phyloP scores from a whole-genome alignment of 2,797 vertebrate genomes.

The Coendou prehensilis region DNA sequence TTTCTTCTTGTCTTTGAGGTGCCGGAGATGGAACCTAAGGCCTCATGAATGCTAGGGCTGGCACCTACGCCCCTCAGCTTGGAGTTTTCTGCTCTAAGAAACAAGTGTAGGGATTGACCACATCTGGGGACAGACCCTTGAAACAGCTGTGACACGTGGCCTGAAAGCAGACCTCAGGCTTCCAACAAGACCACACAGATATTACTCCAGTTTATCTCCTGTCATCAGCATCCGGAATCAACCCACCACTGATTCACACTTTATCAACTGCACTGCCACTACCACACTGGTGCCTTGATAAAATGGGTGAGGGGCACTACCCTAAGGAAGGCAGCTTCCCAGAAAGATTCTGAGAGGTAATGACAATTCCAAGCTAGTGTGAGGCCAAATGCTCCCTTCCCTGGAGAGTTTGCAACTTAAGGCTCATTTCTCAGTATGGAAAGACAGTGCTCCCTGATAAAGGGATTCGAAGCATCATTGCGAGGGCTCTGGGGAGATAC shows the following conservation, averaged over 20 bases:
- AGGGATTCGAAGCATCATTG: slow-evolving; percentile 71
- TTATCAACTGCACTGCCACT: neutral
- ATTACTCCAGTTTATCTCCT: neutral
- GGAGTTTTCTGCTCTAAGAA: neutral
- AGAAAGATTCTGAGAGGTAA: neutral
- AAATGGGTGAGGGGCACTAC: neutral
- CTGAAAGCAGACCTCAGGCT: neutral
- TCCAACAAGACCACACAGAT: neutral
- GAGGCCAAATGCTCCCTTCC: neutral
- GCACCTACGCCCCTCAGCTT: neutral
- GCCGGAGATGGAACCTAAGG: neutral
- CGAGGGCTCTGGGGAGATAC: neutral
- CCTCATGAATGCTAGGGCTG: neutral
- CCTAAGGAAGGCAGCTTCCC: neutral
- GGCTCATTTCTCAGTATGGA: slow-evolving; percentile 58
- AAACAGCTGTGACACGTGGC: neutral
- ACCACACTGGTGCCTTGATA: fast-evolving
- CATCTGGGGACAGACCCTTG: neutral
- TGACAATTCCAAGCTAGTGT: neutral
- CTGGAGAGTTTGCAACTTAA: neutral
- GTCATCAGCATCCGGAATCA: neutral
- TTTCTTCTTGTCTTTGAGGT: neutral
- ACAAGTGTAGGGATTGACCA: neutral
- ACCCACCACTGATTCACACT: neutral
- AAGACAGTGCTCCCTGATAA: slow-evolving; percentile 49